Base-by-base conservation (phyloP, 2,888 invertebrate species). In the Pasiphila rectangulata region DNA sequence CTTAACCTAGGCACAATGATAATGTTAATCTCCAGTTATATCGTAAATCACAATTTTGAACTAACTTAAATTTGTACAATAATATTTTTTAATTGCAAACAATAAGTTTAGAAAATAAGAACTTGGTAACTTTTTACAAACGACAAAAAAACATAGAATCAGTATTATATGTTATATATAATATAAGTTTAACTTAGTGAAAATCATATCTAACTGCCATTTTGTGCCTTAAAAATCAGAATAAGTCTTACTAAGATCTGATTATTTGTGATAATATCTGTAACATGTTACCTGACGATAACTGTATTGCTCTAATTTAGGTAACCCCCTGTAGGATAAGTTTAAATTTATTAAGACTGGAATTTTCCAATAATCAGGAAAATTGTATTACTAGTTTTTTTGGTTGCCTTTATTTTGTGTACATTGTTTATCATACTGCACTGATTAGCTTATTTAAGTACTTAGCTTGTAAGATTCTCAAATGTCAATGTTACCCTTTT, bases 201-300 rank as follows among this genome's bases (percentile, higher is more conserved):
- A 27, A 30, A 23, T 21, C 6, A 7, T 10, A 36, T n/a, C 21
- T 34, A 24, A 27, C 15, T 36, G 46, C 35, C 35, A 35, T 29
- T 30, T 10, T 42, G 16, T 21, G 24, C 10, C 19, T 29, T 38
- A 32, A 23, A 27, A 3, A 10, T 20, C 9, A 6, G 6, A 37
- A 38, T 24, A 12, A 17, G 17, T 35, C n/a, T n/a, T n/a, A n/a
- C 13, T 27, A 30, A 23, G 24, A 24, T 24, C 2, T 17, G 13
- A 30, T 29, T 17, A 20, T n/a, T 29, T 51, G 52, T 51, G 52
- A 56, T 50, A 46, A 44, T 43, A 20, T 43, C 24, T 43, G 36
- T 40, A 55, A 51, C 38, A 37, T 41, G 54, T 51, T 53, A 50
- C 54, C 50, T 46, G 46, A 47, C 6, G 44, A 41, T 24, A 35